Conservation (phyloP, 2,888 invertebrate species). For the Netelia virgata region DNA sequence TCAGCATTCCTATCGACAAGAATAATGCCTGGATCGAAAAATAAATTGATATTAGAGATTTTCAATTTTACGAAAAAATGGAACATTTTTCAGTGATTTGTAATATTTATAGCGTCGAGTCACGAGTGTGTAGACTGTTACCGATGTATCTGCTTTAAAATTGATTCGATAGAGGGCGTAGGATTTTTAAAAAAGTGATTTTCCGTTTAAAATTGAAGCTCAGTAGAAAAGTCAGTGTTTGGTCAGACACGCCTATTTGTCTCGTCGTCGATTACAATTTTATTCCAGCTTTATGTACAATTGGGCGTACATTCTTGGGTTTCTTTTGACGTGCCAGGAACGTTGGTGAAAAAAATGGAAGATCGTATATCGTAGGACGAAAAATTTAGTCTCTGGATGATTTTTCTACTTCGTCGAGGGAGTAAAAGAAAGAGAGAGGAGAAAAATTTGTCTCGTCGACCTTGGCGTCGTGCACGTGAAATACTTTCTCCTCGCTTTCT, state of each 20-base stretch:
- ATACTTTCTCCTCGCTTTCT: conserved; percentile 65
- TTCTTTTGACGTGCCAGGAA: not conserved
- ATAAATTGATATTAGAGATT: conserved; percentile 6
- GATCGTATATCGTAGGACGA: conserved; percentile 15
- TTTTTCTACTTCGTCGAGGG: conserved; percentile 27
- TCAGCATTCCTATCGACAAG: not conserved
- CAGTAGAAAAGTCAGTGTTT: too few species aligned
- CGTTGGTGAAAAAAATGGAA: conserved; percentile 4
- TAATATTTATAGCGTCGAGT: too few species aligned
- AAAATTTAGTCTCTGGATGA: conserved; percentile 31
- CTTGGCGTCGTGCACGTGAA: conserved; percentile 72
- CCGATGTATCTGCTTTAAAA: too few species aligned
- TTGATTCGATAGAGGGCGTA: too few species aligned
- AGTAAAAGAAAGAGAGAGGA: conserved; percentile 10
- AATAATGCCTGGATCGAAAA: not conserved
- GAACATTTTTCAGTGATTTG: too few species aligned
- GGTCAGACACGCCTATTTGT: too few species aligned
- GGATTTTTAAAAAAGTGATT: too few species aligned
- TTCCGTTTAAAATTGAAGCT: too few species aligned
- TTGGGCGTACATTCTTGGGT: too few species aligned
- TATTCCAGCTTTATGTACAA: too few species aligned
- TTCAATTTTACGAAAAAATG: not conserved
- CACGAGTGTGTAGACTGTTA: too few species aligned
- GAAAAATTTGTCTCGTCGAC: conserved; percentile 68
- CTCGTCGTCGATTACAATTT: too few species aligned